phyloP scores from a whole-genome alignment of 2,113 vertebrate species.

The Sapayoa aenigma region DNA sequence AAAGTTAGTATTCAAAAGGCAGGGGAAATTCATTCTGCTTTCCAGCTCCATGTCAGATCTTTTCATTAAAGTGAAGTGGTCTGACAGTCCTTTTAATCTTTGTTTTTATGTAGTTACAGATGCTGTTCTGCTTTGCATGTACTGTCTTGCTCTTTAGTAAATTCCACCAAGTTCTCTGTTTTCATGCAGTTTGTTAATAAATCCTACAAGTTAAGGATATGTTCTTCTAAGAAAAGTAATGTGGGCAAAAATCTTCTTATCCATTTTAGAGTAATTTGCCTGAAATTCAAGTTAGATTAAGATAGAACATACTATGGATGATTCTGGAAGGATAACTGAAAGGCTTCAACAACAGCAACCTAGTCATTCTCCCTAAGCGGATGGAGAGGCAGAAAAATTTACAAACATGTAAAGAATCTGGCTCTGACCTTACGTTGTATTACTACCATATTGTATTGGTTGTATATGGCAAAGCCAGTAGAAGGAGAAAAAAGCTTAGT shows the following conservation, averaged over 20 bases:
- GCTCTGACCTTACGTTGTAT: fast-evolving
- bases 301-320: not conserved
- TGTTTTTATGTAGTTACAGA: not conserved
- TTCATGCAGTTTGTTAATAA: not conserved
- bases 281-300: not conserved
- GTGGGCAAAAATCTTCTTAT: not conserved
- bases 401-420: not conserved
- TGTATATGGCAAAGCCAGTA: not conserved
- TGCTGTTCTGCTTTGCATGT: not conserved
- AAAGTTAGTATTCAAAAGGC: not conserved
- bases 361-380: not conserved
- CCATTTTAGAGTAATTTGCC: not conserved
- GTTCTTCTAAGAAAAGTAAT: not conserved
- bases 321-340: not conserved
- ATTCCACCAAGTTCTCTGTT: not conserved
- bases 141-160: not conserved
- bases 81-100: not conserved
- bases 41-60: not conserved
- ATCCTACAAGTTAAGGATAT: not conserved
- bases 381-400: not conserved
- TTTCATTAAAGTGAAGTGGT: not conserved
- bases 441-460: not conserved
- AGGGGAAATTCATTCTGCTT: not conserved
- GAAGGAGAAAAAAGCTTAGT: not conserved
- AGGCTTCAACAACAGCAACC: not conserved